phyloP scores from a whole-genome alignment of 2,797 vertebrate species.

The Serranus cabrilla region DNA sequence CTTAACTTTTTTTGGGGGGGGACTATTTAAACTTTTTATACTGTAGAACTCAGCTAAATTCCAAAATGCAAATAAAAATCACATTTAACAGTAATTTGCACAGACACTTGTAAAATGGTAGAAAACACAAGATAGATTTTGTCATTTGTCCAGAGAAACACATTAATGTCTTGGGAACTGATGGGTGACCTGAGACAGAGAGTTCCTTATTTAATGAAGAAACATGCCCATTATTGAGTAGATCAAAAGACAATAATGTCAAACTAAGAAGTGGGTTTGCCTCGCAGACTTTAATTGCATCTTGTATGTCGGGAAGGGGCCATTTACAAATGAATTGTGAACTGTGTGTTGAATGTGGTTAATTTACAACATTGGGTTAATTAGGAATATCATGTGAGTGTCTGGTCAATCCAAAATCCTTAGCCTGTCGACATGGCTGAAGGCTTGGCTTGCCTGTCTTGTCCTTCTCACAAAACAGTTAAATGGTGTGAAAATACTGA shows the following conservation, averaged over 20 bases:
- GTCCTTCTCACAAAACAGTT: too few species aligned
- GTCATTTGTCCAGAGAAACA: neutral
- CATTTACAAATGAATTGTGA: too few species aligned
- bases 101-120: neutral
- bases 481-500: too few species aligned
- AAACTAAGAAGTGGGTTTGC: neutral
- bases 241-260: neutral
- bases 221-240: neutral
- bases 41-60: neutral
- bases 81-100: slow-evolving; percentile 16
- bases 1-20: neutral
- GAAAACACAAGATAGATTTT: slow-evolving; percentile 11
- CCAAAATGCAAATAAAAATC: slow-evolving; percentile 19
- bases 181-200: neutral
- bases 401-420: too few species aligned
- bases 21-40: neutral
- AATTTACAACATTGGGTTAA: too few species aligned
- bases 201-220: neutral
- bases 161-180: neutral
- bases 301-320: too few species aligned
- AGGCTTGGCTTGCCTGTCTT: too few species aligned
- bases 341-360: too few species aligned
- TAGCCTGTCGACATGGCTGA: too few species aligned
- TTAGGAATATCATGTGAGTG: too few species aligned
- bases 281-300: neutral